phyloP scores from a whole-genome alignment of 2,113 vertebrate genomes.

The Mormyrus lacerda region DNA sequence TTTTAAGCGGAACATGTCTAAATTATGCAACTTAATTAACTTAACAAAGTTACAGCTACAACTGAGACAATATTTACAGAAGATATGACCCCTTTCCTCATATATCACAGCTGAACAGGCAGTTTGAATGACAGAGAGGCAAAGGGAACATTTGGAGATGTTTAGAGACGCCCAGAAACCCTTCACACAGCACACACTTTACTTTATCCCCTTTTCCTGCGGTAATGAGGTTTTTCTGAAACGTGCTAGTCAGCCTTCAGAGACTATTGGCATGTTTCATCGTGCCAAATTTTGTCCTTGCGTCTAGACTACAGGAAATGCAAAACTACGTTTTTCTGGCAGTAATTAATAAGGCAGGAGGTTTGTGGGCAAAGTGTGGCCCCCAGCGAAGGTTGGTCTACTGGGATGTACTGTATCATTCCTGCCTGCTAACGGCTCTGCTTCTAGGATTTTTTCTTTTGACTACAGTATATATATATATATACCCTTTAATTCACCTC shows the following conservation, averaged over 20 bases:
- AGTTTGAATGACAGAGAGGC: background rate
- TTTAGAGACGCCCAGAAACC: background rate
- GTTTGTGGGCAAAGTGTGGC: slow-evolving; percentile 37
- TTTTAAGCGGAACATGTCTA: background rate
- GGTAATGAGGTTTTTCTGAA: slow-evolving; percentile 10
- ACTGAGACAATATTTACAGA: background rate
- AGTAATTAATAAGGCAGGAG: slow-evolving; percentile 41
- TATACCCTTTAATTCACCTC: background rate
- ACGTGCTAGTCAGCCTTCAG: slow-evolving; percentile 10
- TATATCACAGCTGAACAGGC: background rate
- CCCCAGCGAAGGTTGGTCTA: slow-evolving; percentile 29
- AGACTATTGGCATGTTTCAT: slow-evolving; percentile 30
- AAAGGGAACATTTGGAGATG: background rate
- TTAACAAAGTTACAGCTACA: background rate
- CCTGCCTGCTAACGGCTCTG: background rate
- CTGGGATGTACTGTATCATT: background rate
- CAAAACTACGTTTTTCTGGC: slow-evolving; percentile 56
- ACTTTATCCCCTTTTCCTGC: background rate
- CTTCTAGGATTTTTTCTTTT: background rate
- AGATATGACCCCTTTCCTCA: background rate
- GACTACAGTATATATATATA: background rate
- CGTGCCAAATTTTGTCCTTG: slow-evolving; percentile 26
- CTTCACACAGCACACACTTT: background rate
- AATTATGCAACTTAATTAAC: background rate
- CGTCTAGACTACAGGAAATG: slow-evolving; percentile 64